Conservation (phyloP, 2,113 vertebrate species). For the Crypturellus undulatus region DNA sequence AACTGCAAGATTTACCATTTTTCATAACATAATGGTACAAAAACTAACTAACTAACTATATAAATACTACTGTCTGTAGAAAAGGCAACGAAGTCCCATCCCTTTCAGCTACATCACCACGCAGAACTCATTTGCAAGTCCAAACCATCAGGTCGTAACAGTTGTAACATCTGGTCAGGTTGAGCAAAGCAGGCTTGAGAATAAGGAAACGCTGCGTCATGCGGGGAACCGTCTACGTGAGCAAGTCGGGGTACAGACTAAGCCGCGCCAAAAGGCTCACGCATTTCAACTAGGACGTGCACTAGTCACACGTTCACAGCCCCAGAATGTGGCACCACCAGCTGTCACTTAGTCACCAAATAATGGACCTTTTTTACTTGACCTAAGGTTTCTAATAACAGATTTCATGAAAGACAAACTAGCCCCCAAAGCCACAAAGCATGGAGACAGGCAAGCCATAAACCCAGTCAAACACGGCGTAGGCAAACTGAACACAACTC, state of each 20-base stretch:
- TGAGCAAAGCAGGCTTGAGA: background rate
- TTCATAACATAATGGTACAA: background rate
- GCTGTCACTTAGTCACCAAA: background rate
- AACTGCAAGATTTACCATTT: background rate
- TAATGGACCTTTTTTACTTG: background rate
- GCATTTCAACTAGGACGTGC: background rate
- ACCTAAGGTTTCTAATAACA: background rate
- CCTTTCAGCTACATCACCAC: background rate
- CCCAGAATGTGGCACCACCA: background rate
- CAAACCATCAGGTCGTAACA: background rate
- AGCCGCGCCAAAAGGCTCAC: background rate
- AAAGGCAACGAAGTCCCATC: background rate
- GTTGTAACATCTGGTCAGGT: background rate
- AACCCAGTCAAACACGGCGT: background rate
- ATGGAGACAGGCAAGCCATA: background rate
- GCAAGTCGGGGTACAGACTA: background rate
- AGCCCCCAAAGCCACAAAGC: background rate
- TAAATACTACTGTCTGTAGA: rapidly evolving
- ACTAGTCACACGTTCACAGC: background rate
- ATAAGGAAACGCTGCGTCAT: background rate
- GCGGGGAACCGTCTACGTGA: rapidly evolving
- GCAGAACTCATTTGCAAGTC: background rate
- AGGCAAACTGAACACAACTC: background rate
- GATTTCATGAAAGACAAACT: background rate
- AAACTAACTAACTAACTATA: background rate